Evolutionary conservation across 2,888 invertebrate genomes (phyloP).

Genomic region (Machimus atricapillus): DNA sequence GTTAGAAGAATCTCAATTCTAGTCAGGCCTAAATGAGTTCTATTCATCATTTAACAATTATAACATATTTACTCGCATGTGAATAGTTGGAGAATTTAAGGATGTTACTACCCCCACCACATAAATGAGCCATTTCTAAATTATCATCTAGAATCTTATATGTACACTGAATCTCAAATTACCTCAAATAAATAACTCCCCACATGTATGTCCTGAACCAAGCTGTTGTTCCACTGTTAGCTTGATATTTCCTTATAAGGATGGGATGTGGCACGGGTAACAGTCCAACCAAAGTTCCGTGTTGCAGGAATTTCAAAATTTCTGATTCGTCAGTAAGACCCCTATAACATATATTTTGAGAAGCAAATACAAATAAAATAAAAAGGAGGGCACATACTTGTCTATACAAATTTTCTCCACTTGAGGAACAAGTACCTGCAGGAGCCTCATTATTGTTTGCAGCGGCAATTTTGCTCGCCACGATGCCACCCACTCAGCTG

Average conservation of each 20-base stretch:
- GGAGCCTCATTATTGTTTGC: constrained; percentile 97
- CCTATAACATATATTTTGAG: constrained; percentile 63
- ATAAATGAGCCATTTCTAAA: no score
- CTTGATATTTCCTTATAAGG: constrained; percentile 97
- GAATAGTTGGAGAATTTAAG: no score
- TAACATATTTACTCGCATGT: no score
- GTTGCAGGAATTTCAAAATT: constrained; percentile 97
- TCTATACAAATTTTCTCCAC: constrained; percentile 99
- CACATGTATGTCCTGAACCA: constrained; percentile 99
- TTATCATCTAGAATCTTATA: no score
- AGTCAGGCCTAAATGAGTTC: no score
- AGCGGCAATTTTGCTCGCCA: constrained; percentile 98
- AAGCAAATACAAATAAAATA: neutral
- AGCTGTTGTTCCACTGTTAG: constrained; percentile 97
- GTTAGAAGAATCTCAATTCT: no score
- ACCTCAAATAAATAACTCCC: constrained; percentile 98
- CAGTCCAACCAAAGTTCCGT: constrained; percentile 96
- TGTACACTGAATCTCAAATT: constrained; percentile 48
- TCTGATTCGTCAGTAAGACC: constrained; percentile 99
- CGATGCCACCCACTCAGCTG: constrained; percentile 91
- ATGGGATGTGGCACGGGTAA: constrained; percentile 99
- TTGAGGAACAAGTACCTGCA: constrained; percentile 98
- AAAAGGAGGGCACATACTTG: constrained; percentile 71
- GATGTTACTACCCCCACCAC: no score
- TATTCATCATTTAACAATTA: neutral